These are phyloP conservation scores for Acanthosepion lycidas DNA, from an alignment of 2,888 invertebrate genomes.

Conservation along the genomic window DNA sequence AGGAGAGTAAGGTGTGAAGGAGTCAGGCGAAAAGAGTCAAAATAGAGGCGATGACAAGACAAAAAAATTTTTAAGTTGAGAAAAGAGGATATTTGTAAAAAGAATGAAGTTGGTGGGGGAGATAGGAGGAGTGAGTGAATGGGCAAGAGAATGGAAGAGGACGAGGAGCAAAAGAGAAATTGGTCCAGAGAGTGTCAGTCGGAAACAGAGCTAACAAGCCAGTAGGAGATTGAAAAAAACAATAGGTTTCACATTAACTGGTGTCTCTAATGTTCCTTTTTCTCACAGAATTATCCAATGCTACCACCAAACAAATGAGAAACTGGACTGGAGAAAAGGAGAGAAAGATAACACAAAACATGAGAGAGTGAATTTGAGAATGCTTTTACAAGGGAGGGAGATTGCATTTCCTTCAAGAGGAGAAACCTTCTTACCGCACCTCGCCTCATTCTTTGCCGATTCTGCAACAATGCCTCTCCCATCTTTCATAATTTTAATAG, in stretches of 20 bases:
- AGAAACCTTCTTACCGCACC: neutral
- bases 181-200: no score
- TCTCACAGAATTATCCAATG: neutral
- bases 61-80: no score
- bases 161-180: no score
- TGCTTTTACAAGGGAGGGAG: no score
- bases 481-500: neutral
- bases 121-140: neutral
- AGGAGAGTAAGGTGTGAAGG: neutral
- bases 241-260: slow-evolving; percentile 9
- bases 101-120: neutral
- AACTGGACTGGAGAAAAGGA: neutral
- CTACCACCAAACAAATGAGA: neutral
- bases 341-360: neutral
- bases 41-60: neutral
- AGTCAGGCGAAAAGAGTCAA: neutral
- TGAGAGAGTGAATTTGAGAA: no score
- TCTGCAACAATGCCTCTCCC: neutral
- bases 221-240: neutral
- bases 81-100: neutral
- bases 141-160: neutral
- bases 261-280: neutral
- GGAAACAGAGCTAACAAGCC: neutral
- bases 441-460: neutral
- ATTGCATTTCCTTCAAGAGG: no score